Conservation (phyloP, 2,888 invertebrate species). For the Rhorus exstirpatorius region DNA sequence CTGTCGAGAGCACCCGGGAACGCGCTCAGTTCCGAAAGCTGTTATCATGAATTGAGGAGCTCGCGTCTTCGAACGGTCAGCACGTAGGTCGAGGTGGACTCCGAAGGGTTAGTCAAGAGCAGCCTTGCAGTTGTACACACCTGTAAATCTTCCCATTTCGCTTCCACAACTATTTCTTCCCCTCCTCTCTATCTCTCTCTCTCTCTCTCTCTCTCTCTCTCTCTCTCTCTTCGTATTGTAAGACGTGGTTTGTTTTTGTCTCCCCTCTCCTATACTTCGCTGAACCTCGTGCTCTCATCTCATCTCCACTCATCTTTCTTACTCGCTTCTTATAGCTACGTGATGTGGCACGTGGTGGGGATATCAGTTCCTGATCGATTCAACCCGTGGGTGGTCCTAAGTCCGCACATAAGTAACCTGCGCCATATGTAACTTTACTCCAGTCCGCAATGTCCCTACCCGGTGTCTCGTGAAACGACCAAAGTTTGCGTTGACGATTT, state of each 20-base stretch:
- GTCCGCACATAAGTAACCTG: conserved; percentile 75
- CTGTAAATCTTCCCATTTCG: conserved; percentile 79
- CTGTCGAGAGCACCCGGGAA: conserved; percentile 79
- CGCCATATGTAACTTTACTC: conserved; percentile 80
- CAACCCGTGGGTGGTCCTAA: conserved; percentile 83
- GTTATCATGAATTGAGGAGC: conserved; percentile 82
- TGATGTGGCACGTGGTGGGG: conserved; percentile 32
- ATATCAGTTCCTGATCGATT: conserved; percentile 84
- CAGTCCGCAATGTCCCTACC: conserved; percentile 77
- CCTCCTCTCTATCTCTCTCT: too few relatives aligned
- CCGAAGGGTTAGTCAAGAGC: conserved; percentile 55
- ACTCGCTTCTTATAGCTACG: conserved; percentile 55
- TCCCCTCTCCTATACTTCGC: conserved; percentile 6
- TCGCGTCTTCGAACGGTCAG: conserved; percentile 63
- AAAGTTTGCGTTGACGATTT: conserved; percentile 29
- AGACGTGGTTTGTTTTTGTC: conserved; percentile 18
- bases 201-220: too few relatives aligned
- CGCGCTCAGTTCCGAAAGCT: conserved; percentile 73
- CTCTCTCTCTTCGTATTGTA: conserved; percentile 36
- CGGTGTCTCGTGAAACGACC: conserved; percentile 75
- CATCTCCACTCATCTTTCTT: conserved; percentile 69
- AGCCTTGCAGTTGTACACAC: conserved; percentile 77
- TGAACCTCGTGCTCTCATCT: conserved; percentile 49
- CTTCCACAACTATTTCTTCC: conserved; percentile 37
- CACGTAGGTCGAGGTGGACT: conserved; percentile 29